Conservation (phyloP, 2,888 invertebrate genomes). For the Hirtodrosophila duncani region DNA sequence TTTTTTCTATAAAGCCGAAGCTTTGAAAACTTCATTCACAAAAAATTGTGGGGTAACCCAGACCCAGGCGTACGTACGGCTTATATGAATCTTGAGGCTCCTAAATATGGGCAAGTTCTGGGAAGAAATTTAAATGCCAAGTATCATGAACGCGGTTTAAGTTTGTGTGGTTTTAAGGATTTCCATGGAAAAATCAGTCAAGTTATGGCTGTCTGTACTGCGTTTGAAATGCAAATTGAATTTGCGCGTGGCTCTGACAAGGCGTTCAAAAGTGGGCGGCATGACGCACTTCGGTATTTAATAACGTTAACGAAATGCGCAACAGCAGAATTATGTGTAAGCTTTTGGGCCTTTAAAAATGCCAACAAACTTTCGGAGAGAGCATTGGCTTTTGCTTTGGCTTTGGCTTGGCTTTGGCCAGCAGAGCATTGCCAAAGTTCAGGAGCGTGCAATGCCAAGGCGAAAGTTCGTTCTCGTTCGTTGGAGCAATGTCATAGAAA, state of each 20-base stretch:
- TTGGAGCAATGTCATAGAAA: slow-evolving; percentile 58
- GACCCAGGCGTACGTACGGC: too few relatives aligned
- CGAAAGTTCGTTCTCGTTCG: slow-evolving; percentile 62
- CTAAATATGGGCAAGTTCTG: too few relatives aligned
- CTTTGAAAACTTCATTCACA: slow-evolving; percentile 58
- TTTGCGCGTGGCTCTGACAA: slow-evolving; percentile 22
- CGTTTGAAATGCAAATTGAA: slow-evolving; percentile 60
- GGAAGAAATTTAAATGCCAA: too few relatives aligned
- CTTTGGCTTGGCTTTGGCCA: too few relatives aligned
- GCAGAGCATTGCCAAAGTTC: slow-evolving; percentile 41
- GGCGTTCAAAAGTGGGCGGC: background rate
- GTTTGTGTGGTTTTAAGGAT: slow-evolving; percentile 13
- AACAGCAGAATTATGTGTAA: too few relatives aligned
- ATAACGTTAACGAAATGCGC: slow-evolving; percentile 34
- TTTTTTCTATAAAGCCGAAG: slow-evolving; percentile 12
- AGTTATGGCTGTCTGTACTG: too few relatives aligned
- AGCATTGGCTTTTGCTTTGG: too few relatives aligned
- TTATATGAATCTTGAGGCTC: too few relatives aligned
- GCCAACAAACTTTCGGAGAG: slow-evolving; percentile 59
- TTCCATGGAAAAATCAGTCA: slow-evolving; percentile 44
- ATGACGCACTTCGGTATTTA: slow-evolving; percentile 55
- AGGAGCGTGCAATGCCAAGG: slow-evolving; percentile 69
- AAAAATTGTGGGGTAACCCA: slow-evolving; percentile 55
- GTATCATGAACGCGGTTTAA: slow-evolving; percentile 3
- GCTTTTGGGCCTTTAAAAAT: slow-evolving; percentile 50